Percentiles rank a stretch among this genome's conserved stretches.
phyloP scores from a whole-genome alignment of 2,888 invertebrate genomes.

The Marasmarcha lunaedactyla region DNA sequence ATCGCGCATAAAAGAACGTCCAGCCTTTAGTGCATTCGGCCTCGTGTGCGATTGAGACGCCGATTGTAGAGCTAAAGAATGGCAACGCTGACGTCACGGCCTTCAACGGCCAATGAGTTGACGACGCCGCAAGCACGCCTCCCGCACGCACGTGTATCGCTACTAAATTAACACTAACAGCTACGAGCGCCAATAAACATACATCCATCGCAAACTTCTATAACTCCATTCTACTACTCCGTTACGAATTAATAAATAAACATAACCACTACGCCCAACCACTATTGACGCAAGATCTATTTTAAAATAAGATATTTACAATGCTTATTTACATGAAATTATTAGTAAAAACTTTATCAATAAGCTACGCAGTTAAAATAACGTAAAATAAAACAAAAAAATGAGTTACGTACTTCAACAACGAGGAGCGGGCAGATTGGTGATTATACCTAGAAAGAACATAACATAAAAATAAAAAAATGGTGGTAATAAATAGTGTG shows the following conservation, averaged over 20 bases:
- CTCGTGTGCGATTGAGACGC: constrained; percentile 48
- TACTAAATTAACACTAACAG: constrained; percentile 23
- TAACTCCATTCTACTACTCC: no score
- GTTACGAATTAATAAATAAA: no score
- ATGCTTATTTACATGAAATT: no score
- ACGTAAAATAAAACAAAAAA: no score
- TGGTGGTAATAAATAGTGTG: constrained; percentile 21
- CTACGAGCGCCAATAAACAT: neutral
- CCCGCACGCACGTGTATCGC: constrained; percentile 42
- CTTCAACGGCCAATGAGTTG: constrained; percentile 48
- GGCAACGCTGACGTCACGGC: constrained; percentile 59
- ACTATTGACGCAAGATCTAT: no score
- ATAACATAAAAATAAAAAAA: constrained; percentile 30
- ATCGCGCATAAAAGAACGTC: constrained; percentile 19
- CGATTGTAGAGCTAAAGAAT: constrained; percentile 38
- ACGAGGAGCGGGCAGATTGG: constrained; percentile 64
- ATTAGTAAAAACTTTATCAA: no score
- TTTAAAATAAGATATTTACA: no score
- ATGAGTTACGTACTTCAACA: constrained; percentile 62
- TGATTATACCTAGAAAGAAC: constrained; percentile 69
- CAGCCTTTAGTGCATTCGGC: constrained; percentile 47
- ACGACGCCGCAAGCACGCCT: constrained; percentile 51
- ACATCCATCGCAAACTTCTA: no score
- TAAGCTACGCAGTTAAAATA: no score
- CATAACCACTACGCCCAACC: no score